Evolutionary conservation across 1,140 invertebrate genomes (phyloP), one percentile per base, ranked within the genome.

Genomic region (Trachymyrmex septentrionalis): DNA sequence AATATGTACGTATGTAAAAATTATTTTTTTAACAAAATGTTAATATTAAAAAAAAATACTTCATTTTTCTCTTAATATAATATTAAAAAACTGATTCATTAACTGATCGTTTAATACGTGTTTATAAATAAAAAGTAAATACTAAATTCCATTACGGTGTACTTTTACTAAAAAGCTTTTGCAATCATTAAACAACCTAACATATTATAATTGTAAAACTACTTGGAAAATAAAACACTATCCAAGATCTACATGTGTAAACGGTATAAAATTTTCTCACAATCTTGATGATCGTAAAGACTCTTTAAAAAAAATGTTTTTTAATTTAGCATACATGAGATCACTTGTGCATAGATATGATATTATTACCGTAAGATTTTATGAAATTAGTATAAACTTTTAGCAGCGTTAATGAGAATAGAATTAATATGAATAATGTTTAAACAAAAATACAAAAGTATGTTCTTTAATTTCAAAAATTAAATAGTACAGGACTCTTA

Each of bases 401-500:
- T 66, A 12, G 9, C 6, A 63, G 12, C 3, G n/a, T 34, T 44
- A 34, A 67, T 34, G 30, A 53, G n/a, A 16, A 34, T 34, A 30
- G 9, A 72, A 55, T 34, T 55, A 12, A 55, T 67, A 55, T 4
- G 55, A 72, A 73, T 67, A 44, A 38, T 67, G 5, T 34, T 73
- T 30, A n/a, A 53, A 12, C 24, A 72, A 55, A n/a, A 30, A 34
- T 57, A 34, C 3, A 12, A 12, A 67, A 67, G 4, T 30, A 44
- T 12, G 30, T 57, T 57, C 3, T 55, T 73, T 4, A 67, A 67
- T 67, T 67, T 66, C n/a, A 67, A 64, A 24, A 48, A 34, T 34
- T 6, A 34, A 34, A 34, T 34, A 34, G 30, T 34, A 34, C 0
- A 34, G 30, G 0, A 34, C 30, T 34, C 30, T 34, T 34, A 34